phyloP scores from a whole-genome alignment of 2,113 vertebrate species.

The Hippocampus mohnikei region DNA sequence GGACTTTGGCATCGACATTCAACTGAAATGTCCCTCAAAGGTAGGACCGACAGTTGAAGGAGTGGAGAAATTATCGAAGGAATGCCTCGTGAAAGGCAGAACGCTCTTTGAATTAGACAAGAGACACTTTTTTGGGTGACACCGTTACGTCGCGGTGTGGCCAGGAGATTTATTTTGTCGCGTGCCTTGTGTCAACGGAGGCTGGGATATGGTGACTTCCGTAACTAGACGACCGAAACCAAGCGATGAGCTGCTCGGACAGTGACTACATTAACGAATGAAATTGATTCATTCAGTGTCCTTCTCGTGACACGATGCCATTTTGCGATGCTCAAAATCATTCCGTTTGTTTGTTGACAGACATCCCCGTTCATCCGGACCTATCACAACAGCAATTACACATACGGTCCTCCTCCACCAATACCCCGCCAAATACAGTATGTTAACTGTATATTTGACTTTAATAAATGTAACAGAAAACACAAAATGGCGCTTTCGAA shows the following conservation, averaged over 20 bases:
- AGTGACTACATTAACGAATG: neutral
- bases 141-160: no score
- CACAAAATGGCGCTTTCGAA: no score
- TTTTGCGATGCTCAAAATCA: neutral
- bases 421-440: constrained; percentile 64
- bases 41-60: constrained; percentile 50
- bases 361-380: constrained; percentile 79
- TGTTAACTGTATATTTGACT: no score
- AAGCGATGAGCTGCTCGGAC: neutral
- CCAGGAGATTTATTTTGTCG: no score
- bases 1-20: constrained; percentile 46
- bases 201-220: no score
- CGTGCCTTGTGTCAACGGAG: no score
- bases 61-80: no score
- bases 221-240: no score
- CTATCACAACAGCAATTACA: constrained; percentile 78
- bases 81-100: no score
- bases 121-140: no score
- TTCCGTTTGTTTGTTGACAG: constrained; percentile 55
- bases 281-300: neutral
- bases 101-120: no score
- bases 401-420: constrained; percentile 53
- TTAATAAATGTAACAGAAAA: no score
- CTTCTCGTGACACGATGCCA: neutral
- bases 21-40: constrained; percentile 77